Evolutionary conservation across 2,113 vertebrate genomes (phyloP), one percentile per base, ranked within the genome.

Genomic region (Pseudonaja textilis): DNA sequence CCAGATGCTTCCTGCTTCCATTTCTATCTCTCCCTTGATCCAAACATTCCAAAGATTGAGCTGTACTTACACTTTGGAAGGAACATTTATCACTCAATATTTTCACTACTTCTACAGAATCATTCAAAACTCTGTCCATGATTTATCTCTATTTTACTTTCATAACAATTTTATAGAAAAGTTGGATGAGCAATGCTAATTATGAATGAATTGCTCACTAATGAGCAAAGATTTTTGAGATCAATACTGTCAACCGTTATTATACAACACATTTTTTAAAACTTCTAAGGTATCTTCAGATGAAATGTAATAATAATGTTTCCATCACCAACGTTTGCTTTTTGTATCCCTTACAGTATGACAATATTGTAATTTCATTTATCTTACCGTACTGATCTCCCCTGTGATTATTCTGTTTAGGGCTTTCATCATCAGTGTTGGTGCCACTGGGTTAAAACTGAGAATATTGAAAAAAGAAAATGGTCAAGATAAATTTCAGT

Each of bases 371-470:
- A 16, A 8, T 56, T 16, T 81, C 42, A 93, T 93, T 92, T 50
- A 85, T 88, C 96, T 97, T 97, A 99, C 99, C 98, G 97, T 97
- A 92, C 88, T 97, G 87, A 97, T 97, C 97, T 99, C 99, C 92
- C 95, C 45, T 50, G 97, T 91, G 92, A 97, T 97, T 94, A 99
- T 98, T 92, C 98, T 97, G 93, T 92, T 98, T 89, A 99, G 97
- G 94, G 98, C 98, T 96, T 99, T 99, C 97, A 99, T 98, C 98
- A 99, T 98, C 81, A 98, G 98, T 91, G 99, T 99, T 55, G 98
- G 99, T 95, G 99, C 98, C 94, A 99, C 96, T 10, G 99, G 99
- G 95, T 99, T 99, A 97, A 99, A 99, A 97, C 99, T 99, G 96
- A 94, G 92, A 89, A 96, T 96, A 90, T 95, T 56, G 59, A 22